phyloP scores from a whole-genome alignment of 2,797 vertebrate species.

The Austrolebias charrua region DNA sequence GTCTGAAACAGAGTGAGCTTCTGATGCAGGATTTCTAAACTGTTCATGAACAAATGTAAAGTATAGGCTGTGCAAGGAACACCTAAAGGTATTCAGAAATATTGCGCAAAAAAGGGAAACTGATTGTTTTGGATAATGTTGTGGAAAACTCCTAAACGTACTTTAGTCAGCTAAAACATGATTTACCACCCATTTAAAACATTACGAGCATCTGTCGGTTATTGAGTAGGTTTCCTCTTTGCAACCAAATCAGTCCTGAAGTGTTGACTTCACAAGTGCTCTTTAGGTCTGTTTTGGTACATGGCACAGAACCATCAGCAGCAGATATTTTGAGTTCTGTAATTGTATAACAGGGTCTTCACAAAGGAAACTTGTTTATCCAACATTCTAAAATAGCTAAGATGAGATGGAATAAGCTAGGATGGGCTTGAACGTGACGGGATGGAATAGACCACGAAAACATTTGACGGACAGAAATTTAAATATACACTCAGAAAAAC shows the following conservation, averaged over 20 bases:
- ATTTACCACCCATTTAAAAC: neutral
- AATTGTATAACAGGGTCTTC: too few relatives aligned
- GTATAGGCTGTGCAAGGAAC: slow-evolving; percentile 38
- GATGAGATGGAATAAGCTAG: too few relatives aligned
- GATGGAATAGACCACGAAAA: too few relatives aligned
- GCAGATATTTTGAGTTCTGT: neutral
- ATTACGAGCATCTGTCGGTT: neutral
- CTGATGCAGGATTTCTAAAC: slow-evolving; percentile 52
- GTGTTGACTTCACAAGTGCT: neutral
- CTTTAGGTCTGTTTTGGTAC: neutral
- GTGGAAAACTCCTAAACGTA: slow-evolving; percentile 4
- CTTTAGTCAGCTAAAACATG: neutral
- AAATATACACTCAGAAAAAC: neutral
- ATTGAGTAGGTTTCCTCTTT: too few relatives aligned
- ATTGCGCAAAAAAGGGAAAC: slow-evolving; percentile 30
- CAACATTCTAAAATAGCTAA: neutral
- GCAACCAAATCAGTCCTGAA: too few relatives aligned
- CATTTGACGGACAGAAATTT: neutral
- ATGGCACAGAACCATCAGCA: neutral
- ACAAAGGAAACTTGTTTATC: too few relatives aligned
- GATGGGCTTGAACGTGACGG: neutral
- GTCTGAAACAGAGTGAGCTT: slow-evolving; percentile 51
- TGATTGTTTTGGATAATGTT: slow-evolving; percentile 21
- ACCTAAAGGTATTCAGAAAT: slow-evolving; percentile 38
- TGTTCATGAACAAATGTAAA: slow-evolving; percentile 41